Evolutionary conservation across 2,797 vertebrate species (phyloP).

Genomic region (Bovichtus variegatus): DNA sequence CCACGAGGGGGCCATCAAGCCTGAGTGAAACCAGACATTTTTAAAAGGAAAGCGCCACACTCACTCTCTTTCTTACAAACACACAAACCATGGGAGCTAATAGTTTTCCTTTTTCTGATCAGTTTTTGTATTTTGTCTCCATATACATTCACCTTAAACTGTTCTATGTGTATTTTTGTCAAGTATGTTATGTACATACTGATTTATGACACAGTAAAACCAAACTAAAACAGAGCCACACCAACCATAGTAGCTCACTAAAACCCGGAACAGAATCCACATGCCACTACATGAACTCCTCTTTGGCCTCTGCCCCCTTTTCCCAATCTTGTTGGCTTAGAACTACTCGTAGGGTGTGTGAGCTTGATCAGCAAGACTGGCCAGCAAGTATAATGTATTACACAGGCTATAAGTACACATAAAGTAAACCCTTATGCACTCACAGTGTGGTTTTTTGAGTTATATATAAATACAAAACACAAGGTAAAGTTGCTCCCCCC

Average conservation of each 20-base stretch:
- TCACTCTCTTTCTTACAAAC: conserved; percentile 18
- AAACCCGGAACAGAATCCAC: conserved; percentile 52
- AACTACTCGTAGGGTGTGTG: conserved; percentile 72
- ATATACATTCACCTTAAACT: neutral
- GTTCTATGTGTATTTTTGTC: neutral
- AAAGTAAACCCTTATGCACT: neutral
- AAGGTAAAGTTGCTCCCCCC: conserved; percentile 13
- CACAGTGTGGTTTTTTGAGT: neutral
- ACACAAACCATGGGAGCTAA: conserved; percentile 15
- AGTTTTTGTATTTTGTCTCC: conserved; percentile 10
- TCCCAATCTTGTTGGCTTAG: conserved; percentile 26
- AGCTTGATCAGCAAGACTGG: conserved; percentile 72
- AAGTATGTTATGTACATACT: neutral
- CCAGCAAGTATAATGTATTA: conserved; percentile 43
- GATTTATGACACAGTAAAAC: conserved; percentile 18
- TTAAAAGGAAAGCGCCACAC: conserved; percentile 44
- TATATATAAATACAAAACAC: neutral
- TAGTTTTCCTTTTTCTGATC: neutral
- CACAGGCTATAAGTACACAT: conserved; percentile 34
- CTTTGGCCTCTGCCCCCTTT: conserved; percentile 49
- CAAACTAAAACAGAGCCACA: conserved; percentile 22
- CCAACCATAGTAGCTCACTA: conserved; percentile 7
- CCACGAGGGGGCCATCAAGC: conserved; percentile 55
- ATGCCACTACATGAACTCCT: conserved; percentile 63
- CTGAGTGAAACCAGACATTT: conserved; percentile 67